Evolutionary conservation across 2,797 vertebrate species (phyloP), one percentile per base, ranked within the genome.

Genomic region (Leptoclinus maculatus): DNA sequence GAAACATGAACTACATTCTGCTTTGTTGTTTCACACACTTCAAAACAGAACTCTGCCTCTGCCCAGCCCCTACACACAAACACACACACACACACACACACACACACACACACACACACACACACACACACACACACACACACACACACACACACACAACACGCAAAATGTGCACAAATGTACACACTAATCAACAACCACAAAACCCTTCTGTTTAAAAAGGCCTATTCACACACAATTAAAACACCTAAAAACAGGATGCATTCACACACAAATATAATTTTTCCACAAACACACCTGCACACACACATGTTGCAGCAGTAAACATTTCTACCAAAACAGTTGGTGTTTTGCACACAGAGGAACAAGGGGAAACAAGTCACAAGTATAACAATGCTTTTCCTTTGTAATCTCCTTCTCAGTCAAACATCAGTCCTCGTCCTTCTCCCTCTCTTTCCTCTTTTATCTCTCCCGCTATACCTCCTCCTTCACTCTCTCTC

Each of bases 21-120:
- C 84, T 88, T 87, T 88, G 86, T 90, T 91, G 89, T 89, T 90
- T 88, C 83, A 81, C 83, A 89, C 71, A 93, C 90, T 91, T 93
- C 92, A 93, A 93, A 51, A 93, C 83, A 83, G 76, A 87, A 68
- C 29, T 76, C 83, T 89, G 72, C 80, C 59, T 86, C 64, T 89
- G 79, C 83, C 85, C 78, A 77, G 57, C 62, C 53, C 56, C 64
- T 29, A 49, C 41, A 68, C 19, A 71, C 19, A 60, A n/a, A n/a
- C n/a, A n/a, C n/a, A n/a, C n/a, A 78, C n/a, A n/a, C n/a, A n/a
- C n/a, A n/a, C n/a, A n/a, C n/a, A n/a, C n/a, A n/a, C n/a, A n/a
- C n/a, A n/a, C n/a, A n/a, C n/a, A n/a, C n/a, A n/a, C n/a, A n/a
- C n/a, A n/a, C n/a, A n/a, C n/a, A n/a, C n/a, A n/a, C n/a, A n/a